These are phyloP conservation scores for Scaptomyza pallida DNA, from an alignment of 1,140 invertebrate genomes.

Conservation along the genomic window DNA sequence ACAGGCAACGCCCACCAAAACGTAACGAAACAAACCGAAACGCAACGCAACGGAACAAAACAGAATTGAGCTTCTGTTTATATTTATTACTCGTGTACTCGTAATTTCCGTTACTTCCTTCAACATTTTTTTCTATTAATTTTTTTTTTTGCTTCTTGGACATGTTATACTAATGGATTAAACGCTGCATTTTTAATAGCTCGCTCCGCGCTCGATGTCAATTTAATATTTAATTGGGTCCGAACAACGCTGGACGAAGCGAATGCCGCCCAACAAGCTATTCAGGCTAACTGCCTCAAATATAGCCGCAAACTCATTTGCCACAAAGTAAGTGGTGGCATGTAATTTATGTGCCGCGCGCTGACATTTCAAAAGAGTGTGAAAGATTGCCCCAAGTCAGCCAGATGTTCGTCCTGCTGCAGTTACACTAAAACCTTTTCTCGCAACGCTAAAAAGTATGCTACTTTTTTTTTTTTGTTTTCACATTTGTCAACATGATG, in stretches of 20 bases:
- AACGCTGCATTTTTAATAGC: conserved; percentile 64
- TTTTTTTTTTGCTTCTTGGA: background rate
- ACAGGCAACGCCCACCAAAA: background rate
- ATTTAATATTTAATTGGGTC: conserved; percentile 64
- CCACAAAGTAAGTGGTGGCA: conserved; percentile 68
- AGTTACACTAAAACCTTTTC: background rate
- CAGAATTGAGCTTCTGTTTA: conserved; percentile 1
- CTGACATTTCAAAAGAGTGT: conserved; percentile 60
- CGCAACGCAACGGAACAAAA: background rate
- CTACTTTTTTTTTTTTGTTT: conserved; percentile 11
- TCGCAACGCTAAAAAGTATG: conserved; percentile 9
- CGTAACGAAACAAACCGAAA: background rate
- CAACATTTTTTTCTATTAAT: too few species aligned
- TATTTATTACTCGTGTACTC: conserved; percentile 22
- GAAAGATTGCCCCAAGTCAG: conserved; percentile 61
- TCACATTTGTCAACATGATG: conserved; percentile 8
- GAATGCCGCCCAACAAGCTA: conserved; percentile 16
- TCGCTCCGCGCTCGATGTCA: conserved; percentile 5
- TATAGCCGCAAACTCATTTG: conserved; percentile 60
- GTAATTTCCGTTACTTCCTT: conserved; percentile 3
- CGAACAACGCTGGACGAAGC: background rate
- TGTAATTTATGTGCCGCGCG: conserved; percentile 66
- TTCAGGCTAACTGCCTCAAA: conserved; percentile 36
- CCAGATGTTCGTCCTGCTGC: background rate
- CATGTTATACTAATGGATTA: conserved; percentile 64